Evolutionary conservation across 2,888 invertebrate species (phyloP).

Genomic region (Epinotia bilunana): DNA sequence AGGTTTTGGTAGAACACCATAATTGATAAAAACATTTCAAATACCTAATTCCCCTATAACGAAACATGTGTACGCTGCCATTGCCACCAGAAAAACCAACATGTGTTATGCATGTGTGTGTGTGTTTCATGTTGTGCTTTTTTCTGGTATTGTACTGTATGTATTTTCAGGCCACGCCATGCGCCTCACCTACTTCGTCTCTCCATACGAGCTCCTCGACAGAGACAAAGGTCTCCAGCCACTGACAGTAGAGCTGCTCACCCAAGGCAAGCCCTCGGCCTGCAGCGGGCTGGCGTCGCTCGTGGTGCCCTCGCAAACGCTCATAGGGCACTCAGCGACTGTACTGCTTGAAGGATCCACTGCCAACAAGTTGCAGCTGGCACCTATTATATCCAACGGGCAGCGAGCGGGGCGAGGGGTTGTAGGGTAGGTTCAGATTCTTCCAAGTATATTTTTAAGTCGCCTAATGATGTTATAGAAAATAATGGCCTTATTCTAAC

Average conservation of each 20-base stretch:
- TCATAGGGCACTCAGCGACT: constrained; percentile 93
- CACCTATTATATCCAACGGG: constrained; percentile 88
- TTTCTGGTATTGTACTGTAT: not conserved
- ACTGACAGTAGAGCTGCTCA: constrained; percentile 90
- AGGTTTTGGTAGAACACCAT: too few species aligned
- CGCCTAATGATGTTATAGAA: too few species aligned
- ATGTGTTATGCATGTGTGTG: too few species aligned
- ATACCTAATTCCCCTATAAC: too few species aligned
- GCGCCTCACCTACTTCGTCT: constrained; percentile 97
- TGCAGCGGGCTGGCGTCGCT: constrained; percentile 70
- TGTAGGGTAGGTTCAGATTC: constrained; percentile 5
- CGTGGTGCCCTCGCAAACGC: constrained; percentile 80
- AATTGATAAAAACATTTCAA: too few species aligned
- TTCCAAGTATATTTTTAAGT: not conserved
- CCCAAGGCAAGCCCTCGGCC: constrained; percentile 72
- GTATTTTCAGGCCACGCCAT: constrained; percentile 91
- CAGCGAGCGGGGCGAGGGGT: constrained; percentile 87
- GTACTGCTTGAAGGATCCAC: constrained; percentile 95
- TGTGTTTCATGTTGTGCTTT: too few species aligned
- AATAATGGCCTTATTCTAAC: too few species aligned
- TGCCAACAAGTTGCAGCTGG: constrained; percentile 91
- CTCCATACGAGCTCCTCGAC: constrained; percentile 95
- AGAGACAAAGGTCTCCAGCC: constrained; percentile 89
- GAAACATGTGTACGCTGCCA: too few species aligned
- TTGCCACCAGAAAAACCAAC: too few species aligned